Evolutionary conservation across 2,113 vertebrate genomes (phyloP).

Genomic region (Redunca redunca): DNA sequence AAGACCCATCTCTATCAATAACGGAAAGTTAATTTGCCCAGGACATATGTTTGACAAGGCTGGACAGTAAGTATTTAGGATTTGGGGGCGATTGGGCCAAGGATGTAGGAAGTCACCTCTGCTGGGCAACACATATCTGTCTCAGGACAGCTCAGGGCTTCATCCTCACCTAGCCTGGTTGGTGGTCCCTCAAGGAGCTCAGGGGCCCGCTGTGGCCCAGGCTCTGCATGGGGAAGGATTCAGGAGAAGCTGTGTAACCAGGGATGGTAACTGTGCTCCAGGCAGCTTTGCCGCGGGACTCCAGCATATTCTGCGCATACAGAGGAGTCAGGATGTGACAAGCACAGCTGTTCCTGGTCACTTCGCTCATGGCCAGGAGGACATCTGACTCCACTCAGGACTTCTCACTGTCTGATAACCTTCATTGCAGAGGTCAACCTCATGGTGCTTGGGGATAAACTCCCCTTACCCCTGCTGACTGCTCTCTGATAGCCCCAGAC

Average conservation of each 20-base stretch:
- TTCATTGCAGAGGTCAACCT: background rate
- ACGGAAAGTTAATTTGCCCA: slow-evolving; percentile 86
- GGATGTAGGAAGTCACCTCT: background rate
- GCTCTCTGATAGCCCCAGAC: background rate
- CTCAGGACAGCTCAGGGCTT: background rate
- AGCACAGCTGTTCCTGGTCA: background rate
- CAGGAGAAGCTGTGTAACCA: background rate
- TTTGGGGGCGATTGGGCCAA: background rate
- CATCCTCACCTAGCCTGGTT: background rate
- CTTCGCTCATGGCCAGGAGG: too few species aligned
- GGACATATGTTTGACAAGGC: slow-evolving; percentile 60
- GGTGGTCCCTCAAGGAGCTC: background rate
- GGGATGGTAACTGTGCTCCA: background rate
- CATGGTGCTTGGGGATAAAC: background rate
- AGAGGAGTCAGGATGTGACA: background rate
- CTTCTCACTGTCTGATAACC: background rate
- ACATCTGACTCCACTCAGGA: background rate
- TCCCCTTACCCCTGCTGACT: background rate
- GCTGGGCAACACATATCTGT: background rate
- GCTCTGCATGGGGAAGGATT: background rate
- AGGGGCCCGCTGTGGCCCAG: background rate
- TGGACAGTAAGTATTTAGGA: background rate
- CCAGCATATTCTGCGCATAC: background rate
- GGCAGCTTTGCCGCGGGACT: background rate
- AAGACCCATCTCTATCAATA: slow-evolving; percentile 78